Base-by-base conservation (phyloP, 1,140 invertebrate genomes). In the Amyelois transitella region DNA sequence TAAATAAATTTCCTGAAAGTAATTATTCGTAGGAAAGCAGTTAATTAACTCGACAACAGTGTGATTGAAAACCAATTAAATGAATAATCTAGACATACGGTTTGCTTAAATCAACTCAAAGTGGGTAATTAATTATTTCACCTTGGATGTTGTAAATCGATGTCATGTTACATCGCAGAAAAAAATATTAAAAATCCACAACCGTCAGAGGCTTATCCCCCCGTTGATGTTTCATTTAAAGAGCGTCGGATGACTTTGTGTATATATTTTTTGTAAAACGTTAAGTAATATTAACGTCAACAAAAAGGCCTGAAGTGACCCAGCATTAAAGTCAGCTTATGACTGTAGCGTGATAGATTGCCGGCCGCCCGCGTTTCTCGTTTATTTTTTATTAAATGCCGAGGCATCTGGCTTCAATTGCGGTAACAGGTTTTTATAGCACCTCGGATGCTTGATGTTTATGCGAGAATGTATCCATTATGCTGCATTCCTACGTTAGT, bases 251-350 rank as follows among this genome's bases (percentile, higher is more conserved):
- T 82, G 77, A 85, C 69, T 81, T 62, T 70, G 70, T 72, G 62
- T 38, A 14, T 14, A 69, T 73, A 71, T 75, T 75, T 81, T 78
- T 71, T 59, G 53, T 55, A 66, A 66, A 76, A 75, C 69, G 66
- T 69, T 81, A 83, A 75, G 75, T 77, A 76, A 77, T 78, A 82
- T 82, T 79, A 77, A 76, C 69, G 79, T 76, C 77, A 81, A 81
- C 82, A 82, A 86, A 86, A 81, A 80, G 82, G 77, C 60, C 70
- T 78, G 70, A 77, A 83, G 82, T 83, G 80, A 86, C 80, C 82
- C 71, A 81, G 78, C 80, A 86, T 86, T 81, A 86, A 86, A 86
- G 80, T 86, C 80, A 77, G 78, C 75, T 86, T 83, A 86, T 81
- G 75, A 81, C 75, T 81, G 66, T 72, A 63, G 62, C 72, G 82